Percentiles rank a stretch among this genome's conserved stretches.
phyloP scores from a whole-genome alignment of 2,888 invertebrate species.

The Plusia festucae region DNA sequence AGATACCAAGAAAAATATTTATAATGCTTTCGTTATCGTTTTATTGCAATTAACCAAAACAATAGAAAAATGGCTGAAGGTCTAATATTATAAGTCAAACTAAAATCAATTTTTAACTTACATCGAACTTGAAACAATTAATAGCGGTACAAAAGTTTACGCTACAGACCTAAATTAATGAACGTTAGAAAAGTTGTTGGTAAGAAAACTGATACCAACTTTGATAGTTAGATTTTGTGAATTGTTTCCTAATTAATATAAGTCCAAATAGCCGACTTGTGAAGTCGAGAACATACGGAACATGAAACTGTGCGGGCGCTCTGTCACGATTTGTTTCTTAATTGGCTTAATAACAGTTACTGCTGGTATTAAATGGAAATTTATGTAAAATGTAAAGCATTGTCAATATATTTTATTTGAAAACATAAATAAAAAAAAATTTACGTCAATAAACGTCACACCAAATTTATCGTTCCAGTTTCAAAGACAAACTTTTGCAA shows the following conservation, averaged over 20 bases:
- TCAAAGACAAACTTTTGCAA: constrained; percentile 1
- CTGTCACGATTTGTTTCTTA: neutral
- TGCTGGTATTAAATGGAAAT: no score
- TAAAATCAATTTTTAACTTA: neutral
- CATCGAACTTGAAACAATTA: constrained; percentile 9
- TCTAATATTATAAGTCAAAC: neutral
- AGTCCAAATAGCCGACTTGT: constrained; percentile 35
- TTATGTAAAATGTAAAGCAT: no score
- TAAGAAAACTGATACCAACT: constrained; percentile 47
- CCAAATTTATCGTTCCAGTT: neutral
- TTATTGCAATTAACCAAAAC: neutral
- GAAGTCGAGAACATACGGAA: constrained; percentile 30
- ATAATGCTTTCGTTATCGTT: no score
- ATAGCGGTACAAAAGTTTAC: constrained; percentile 11
- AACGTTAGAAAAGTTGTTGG: constrained; percentile 25
- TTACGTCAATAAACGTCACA: constrained; percentile 1
- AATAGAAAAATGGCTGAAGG: neutral
- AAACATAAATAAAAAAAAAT: no score
- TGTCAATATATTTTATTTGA: no score
- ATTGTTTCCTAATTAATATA: constrained; percentile 52
- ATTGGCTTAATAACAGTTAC: neutral
- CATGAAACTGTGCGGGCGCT: neutral
- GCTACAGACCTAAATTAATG: constrained; percentile 37
- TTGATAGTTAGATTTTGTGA: constrained; percentile 43
- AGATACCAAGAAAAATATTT: no score